Percentiles rank a stretch among this genome's conserved stretches.
Conservation (phyloP, 2,888 invertebrate species). For the Megamerina dolium region DNA sequence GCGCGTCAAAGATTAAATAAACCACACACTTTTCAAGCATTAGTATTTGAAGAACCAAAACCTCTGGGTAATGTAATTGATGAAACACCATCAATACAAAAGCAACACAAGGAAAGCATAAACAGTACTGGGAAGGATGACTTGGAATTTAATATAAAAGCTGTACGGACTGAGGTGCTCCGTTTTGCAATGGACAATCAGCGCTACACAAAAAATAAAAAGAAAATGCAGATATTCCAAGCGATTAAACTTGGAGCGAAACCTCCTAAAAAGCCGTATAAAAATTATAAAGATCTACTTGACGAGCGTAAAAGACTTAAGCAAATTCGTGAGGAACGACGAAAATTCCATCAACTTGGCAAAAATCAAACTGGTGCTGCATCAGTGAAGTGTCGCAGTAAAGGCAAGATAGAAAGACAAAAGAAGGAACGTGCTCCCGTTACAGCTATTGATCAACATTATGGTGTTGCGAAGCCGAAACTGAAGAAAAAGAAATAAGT, state of each 20-base stretch:
- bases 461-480: conserved; percentile 44
- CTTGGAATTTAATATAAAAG: conserved; percentile 64
- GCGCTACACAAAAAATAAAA: conserved; percentile 62
- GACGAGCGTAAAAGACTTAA: conserved; percentile 57
- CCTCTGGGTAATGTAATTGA: neutral
- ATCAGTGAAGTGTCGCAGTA: conserved; percentile 51
- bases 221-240: conserved; percentile 67
- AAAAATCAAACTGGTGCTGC: conserved; percentile 59
- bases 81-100: neutral
- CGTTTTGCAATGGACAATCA: conserved; percentile 75
- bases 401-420: conserved; percentile 43
- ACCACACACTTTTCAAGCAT: conserved; percentile 30
- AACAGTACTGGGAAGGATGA: conserved; percentile 20
- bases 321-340: conserved; percentile 50
- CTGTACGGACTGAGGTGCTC: conserved; percentile 72
- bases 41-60: conserved; percentile 38
- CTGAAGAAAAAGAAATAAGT: conserved; percentile 32
- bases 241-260: conserved; percentile 80
- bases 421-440: conserved; percentile 48
- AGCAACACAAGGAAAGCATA: neutral
- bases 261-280: conserved; percentile 61
- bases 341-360: conserved; percentile 52
- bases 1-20: conserved; percentile 29
- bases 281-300: conserved; percentile 70
- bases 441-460: conserved; percentile 49